Percentiles rank a stretch among this genome's conserved stretches.
These are phyloP conservation scores for Tetragonisca angustula DNA, from an alignment of 2,888 invertebrate genomes.

Conservation along the genomic window DNA sequence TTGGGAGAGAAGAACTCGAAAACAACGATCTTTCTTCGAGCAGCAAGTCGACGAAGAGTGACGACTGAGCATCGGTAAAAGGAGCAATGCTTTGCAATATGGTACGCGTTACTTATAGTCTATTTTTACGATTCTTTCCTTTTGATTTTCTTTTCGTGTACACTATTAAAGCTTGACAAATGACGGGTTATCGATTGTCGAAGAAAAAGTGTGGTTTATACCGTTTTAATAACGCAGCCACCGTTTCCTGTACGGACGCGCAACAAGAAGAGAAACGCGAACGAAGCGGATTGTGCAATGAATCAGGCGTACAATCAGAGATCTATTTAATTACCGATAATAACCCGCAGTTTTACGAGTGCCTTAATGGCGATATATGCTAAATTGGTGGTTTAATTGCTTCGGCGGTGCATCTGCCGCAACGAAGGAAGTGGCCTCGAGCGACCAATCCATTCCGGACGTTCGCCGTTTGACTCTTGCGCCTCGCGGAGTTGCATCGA, in stretches of 20 bases:
- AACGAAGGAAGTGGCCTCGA: neutral
- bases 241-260: neutral
- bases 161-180: neutral
- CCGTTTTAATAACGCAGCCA: neutral
- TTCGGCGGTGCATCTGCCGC: neutral
- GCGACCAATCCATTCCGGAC: slow-evolving; percentile 15
- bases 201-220: neutral
- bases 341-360: slow-evolving; percentile 23
- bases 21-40: neutral
- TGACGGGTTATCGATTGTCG: neutral
- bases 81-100: neutral
- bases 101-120: neutral
- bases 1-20: slow-evolving; percentile 6
- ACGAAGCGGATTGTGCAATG: neutral
- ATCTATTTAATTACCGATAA: slow-evolving; percentile 22
- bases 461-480: neutral
- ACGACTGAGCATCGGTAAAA: slow-evolving; percentile 7
- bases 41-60: neutral
- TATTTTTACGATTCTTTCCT: neutral
- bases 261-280: too few relatives aligned
- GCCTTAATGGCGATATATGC: slow-evolving; percentile 14
- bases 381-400: slow-evolving; percentile 26
- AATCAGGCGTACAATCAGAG: neutral
- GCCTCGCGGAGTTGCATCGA: neutral
- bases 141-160: neutral